Percentiles rank a stretch among this genome's conserved stretches.
Evolutionary conservation across 2,888 invertebrate genomes (phyloP).

Genomic region (Archips xylosteana): DNA sequence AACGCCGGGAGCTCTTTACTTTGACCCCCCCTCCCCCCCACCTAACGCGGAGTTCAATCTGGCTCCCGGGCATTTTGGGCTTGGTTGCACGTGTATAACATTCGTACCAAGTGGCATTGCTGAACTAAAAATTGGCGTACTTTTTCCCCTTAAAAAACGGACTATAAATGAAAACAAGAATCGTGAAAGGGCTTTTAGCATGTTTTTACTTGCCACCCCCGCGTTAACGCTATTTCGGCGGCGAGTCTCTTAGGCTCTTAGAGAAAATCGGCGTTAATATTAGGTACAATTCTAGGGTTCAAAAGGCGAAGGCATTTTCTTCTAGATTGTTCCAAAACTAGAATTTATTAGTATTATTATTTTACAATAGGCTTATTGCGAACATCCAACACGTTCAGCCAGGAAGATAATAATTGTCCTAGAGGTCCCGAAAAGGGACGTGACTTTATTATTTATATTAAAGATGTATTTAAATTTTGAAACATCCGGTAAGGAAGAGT

Average conservation of each 20-base stretch:
- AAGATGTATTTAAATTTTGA: neutral
- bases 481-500: conserved; percentile 6
- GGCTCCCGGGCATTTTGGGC: too few relatives aligned
- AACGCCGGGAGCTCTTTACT: too few relatives aligned
- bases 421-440: neutral
- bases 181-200: conserved; percentile 35
- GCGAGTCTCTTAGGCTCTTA: neutral
- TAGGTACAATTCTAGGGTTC: conserved; percentile 7
- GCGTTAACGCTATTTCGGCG: conserved; percentile 15
- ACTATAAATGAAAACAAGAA: conserved; percentile 44
- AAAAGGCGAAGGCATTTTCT: neutral
- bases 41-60: too few relatives aligned
- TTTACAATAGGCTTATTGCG: neutral
- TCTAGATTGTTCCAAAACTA: neutral
- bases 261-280: conserved; percentile 5
- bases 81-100: too few relatives aligned
- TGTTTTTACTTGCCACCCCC: conserved; percentile 17
- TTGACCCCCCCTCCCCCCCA: too few relatives aligned
- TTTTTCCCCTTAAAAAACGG: too few relatives aligned
- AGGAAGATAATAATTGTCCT: conserved; percentile 5
- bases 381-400: neutral
- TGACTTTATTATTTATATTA: conserved; percentile 2
- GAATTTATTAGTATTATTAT: neutral
- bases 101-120: too few relatives aligned
- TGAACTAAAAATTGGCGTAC: too few relatives aligned